Percentiles rank a stretch among this genome's conserved stretches.
phyloP scores from a whole-genome alignment of 1,140 invertebrate species.

The Drosophila mojavensis region DNA sequence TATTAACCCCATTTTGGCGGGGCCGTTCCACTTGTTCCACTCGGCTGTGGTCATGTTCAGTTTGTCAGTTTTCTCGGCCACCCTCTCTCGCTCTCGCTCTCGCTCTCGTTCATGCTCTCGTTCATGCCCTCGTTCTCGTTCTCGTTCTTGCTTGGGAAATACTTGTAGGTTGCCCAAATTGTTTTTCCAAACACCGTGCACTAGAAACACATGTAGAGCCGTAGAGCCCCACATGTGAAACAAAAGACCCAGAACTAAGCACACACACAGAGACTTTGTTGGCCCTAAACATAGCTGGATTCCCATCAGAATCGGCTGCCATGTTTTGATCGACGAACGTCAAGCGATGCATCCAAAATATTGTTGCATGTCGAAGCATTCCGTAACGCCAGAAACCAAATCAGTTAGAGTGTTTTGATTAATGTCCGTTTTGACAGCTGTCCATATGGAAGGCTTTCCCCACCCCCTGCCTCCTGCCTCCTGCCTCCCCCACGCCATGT shows the following conservation, averaged over 20 bases:
- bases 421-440: slow-evolving; percentile 80
- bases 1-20: slow-evolving; percentile 70
- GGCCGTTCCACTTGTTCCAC: slow-evolving; percentile 72
- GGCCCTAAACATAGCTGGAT: not conserved
- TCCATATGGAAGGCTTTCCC: slow-evolving; percentile 23
- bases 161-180: slow-evolving; percentile 40
- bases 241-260: slow-evolving; percentile 13
- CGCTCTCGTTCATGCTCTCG: not conserved
- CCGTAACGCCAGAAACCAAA: slow-evolving; percentile 33
- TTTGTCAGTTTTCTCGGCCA: slow-evolving; percentile 13
- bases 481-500: no score
- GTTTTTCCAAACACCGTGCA: slow-evolving; percentile 42
- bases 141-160: slow-evolving; percentile 14
- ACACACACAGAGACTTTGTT: not conserved
- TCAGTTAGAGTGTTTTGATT: slow-evolving; percentile 78
- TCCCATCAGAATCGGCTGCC: slow-evolving; percentile 33
- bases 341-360: slow-evolving; percentile 9
- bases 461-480: not conserved
- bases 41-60: slow-evolving; percentile 16
- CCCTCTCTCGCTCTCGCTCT: not conserved
- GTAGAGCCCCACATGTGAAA: slow-evolving; percentile 34
- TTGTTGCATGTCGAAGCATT: slow-evolving; percentile 19
- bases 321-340: slow-evolving; percentile 40
- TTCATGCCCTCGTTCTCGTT: not conserved
- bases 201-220: slow-evolving; percentile 24